Percentiles rank a stretch among this genome's conserved stretches.
Conservation (phyloP, 1,140 invertebrate genomes). For the Helicoverpa zea region DNA sequence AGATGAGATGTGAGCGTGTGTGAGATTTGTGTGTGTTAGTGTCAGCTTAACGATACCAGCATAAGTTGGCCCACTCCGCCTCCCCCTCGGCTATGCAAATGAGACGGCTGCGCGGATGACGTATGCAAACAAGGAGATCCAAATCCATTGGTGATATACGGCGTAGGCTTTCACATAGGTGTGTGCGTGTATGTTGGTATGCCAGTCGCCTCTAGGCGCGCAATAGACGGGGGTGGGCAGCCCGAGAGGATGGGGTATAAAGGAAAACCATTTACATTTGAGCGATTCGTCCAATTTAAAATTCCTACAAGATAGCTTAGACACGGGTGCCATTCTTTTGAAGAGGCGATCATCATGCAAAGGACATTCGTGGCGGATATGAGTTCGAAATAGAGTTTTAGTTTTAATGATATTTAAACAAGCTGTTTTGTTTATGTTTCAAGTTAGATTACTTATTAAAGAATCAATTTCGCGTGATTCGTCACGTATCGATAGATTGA, state of each 20-base stretch:
- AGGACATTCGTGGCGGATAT: slow-evolving; percentile 70
- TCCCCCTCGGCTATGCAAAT: slow-evolving; percentile 72
- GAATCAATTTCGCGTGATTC: slow-evolving; percentile 47
- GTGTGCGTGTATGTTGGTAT: slow-evolving; percentile 84
- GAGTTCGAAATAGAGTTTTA: slow-evolving; percentile 64
- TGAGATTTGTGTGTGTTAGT: slow-evolving; percentile 71
- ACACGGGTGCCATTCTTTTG: slow-evolving; percentile 86
- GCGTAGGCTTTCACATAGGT: slow-evolving; percentile 73
- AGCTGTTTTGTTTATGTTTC: slow-evolving; percentile 23
- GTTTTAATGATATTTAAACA: slow-evolving; percentile 62
- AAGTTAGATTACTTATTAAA: slow-evolving; percentile 53
- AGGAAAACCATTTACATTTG: slow-evolving; percentile 88
- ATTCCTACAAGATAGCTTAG: slow-evolving; percentile 88
- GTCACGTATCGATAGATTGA: slow-evolving; percentile 54
- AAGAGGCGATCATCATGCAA: slow-evolving; percentile 79
- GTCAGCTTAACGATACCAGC: slow-evolving; percentile 77
- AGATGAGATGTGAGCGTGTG: slow-evolving; percentile 81
- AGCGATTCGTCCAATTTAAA: slow-evolving; percentile 88
- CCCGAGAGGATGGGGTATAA: slow-evolving; percentile 85
- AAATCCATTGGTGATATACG: slow-evolving; percentile 73
- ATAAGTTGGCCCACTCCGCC: slow-evolving; percentile 62
- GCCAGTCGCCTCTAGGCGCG: slow-evolving; percentile 84
- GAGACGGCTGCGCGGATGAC: slow-evolving; percentile 67
- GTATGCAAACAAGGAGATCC: slow-evolving; percentile 77
- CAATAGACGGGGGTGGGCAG: slow-evolving; percentile 82